A percentile compares a stretch with the other conserved stretches of the same genome.
Conservation (phyloP, 1,140 invertebrate species). For the Temnothorax longispinosus region DNA sequence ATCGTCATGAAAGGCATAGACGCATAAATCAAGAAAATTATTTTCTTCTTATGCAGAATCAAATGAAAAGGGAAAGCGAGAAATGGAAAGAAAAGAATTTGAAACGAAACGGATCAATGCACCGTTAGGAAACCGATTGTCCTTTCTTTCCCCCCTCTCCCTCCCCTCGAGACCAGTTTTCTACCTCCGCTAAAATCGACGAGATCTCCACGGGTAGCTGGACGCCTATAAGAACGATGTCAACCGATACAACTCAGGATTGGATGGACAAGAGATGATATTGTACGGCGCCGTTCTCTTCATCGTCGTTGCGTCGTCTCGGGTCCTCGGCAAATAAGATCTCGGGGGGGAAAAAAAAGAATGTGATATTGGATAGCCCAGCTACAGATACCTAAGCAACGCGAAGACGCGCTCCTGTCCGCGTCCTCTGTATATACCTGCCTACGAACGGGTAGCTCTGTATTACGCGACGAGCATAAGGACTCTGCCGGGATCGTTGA, state of each 20-base stretch:
- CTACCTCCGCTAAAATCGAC: constrained; percentile 58
- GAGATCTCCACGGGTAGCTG: constrained; percentile 27
- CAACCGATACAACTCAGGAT: constrained; percentile 63
- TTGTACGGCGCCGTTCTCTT: constrained; percentile 53
- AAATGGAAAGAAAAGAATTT: not conserved
- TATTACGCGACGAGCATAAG: constrained; percentile 13
- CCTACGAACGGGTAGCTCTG: not conserved
- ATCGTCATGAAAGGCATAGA: not conserved
- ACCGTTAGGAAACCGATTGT: constrained; percentile 31
- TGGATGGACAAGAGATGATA: constrained; percentile 69
- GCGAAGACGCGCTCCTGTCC: not conserved
- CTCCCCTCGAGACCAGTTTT: constrained; percentile 44
- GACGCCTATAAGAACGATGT: constrained; percentile 52
- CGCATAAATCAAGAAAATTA: not conserved
- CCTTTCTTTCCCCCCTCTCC: not conserved
- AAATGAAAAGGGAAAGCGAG: not conserved
- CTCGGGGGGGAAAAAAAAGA: constrained; percentile 32
- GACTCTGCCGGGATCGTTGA: not conserved
- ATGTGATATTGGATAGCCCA: constrained; percentile 67
- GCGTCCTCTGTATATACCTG: not conserved
- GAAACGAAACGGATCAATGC: constrained; percentile 15
- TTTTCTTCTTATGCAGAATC: not conserved
- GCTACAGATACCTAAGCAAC: constrained; percentile 31
- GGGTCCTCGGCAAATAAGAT: constrained; percentile 59
- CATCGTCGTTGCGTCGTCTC: constrained; percentile 16